Conservation (phyloP, 2,797 vertebrate genomes). For the Nyctalus aviator region DNA sequence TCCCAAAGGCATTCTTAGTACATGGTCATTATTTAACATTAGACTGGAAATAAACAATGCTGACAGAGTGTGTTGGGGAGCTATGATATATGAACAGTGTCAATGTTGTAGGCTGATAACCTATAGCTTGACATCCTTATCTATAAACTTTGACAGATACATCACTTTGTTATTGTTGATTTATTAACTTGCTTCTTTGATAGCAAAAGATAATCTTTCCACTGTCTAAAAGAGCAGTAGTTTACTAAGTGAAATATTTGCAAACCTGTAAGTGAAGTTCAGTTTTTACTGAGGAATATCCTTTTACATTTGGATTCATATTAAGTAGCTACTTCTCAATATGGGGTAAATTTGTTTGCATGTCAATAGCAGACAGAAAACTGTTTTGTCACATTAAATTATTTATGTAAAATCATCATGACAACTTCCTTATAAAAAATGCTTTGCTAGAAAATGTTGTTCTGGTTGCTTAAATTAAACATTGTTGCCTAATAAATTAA, state of each 20-base stretch:
- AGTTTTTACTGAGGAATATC: constrained; percentile 51
- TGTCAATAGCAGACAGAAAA: constrained; percentile 82
- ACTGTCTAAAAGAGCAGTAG: constrained; percentile 74
- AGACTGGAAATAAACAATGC: constrained; percentile 86
- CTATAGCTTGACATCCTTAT: constrained; percentile 87
- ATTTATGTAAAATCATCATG: constrained; percentile 78
- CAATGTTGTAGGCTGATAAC: constrained; percentile 84
- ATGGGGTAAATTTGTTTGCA: constrained; percentile 79
- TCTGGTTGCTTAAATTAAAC: constrained; percentile 75
- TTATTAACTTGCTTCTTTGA: constrained; percentile 85
- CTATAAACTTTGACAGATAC: constrained; percentile 85
- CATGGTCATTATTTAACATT: constrained; percentile 87
- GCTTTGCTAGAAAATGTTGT: constrained; percentile 70
- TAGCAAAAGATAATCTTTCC: constrained; percentile 83
- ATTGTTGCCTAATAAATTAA: constrained; percentile 84
- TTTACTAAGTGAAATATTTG: constrained; percentile 82
- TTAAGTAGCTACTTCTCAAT: constrained; percentile 77
- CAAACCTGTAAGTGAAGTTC: constrained; percentile 72
- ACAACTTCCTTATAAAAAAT: constrained; percentile 71
- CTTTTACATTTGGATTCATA: constrained; percentile 72
- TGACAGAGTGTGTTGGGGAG: constrained; percentile 83
- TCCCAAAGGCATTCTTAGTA: constrained; percentile 84
- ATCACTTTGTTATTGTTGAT: constrained; percentile 86
- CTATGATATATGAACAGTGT: constrained; percentile 86
- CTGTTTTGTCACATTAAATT: constrained; percentile 84